Percentiles rank a stretch among this genome's conserved stretches.
These are phyloP conservation scores for Rhyacophila evoluta DNA, from an alignment of 2,888 invertebrate genomes.

Conservation along the genomic window DNA sequence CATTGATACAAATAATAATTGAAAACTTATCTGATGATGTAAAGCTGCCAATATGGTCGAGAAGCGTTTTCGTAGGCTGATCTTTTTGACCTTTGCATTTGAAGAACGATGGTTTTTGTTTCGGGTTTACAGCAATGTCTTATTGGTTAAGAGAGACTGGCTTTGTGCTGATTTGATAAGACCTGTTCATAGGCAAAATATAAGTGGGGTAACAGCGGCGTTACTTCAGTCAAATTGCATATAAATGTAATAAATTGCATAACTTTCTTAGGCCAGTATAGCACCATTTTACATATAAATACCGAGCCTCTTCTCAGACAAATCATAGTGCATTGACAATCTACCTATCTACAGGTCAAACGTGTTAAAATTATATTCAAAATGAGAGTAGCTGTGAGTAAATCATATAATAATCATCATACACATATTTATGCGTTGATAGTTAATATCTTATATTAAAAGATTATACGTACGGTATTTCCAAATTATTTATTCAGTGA, in stretches of 20 bases:
- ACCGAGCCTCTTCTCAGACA: background rate
- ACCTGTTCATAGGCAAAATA: background rate
- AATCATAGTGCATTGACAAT: conserved; percentile 33
- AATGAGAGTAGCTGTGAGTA: conserved; percentile 45
- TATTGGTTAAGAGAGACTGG: background rate
- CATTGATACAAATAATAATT: background rate
- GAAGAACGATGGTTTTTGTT: background rate
- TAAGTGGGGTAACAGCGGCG: conserved; percentile 31
- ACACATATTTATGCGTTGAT: too few relatives aligned
- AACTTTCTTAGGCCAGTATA: conserved; percentile 33
- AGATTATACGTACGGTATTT: too few relatives aligned
- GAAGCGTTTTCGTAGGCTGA: background rate
- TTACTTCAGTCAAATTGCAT: conserved; percentile 29
- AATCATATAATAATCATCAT: background rate
- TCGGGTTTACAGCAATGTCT: background rate
- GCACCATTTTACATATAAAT: conserved; percentile 42
- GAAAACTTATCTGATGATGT: background rate
- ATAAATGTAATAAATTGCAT: conserved; percentile 27
- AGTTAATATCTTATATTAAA: too few relatives aligned
- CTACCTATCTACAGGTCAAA: background rate
- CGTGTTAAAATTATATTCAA: background rate
- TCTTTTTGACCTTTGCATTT: conserved; percentile 11
- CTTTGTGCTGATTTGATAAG: background rate
- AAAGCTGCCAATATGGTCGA: background rate
- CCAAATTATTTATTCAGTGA: too few relatives aligned